Evolutionary conservation across 2,797 vertebrate species (phyloP).

Genomic region (Peromyscus melanophrys): DNA sequence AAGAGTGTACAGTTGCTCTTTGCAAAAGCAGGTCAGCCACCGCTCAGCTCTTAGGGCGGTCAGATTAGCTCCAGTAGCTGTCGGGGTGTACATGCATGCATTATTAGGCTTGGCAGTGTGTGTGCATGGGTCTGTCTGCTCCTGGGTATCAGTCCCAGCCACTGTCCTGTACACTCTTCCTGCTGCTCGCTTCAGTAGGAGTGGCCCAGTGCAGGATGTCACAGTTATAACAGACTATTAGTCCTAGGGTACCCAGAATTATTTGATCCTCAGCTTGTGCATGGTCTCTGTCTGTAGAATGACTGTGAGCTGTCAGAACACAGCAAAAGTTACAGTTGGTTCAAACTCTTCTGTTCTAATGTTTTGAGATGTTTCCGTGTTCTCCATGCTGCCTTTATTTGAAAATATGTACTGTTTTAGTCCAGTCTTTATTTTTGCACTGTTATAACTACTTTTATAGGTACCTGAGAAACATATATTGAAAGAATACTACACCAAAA

Average conservation of each 20-base stretch:
- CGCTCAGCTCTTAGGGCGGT: not conserved
- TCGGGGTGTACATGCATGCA: fast-evolving
- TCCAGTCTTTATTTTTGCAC: not conserved
- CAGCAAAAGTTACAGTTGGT: not conserved
- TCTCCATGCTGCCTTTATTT: constrained; percentile 26
- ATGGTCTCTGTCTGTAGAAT: not conserved
- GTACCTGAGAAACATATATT: not conserved
- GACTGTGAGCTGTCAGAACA: not conserved
- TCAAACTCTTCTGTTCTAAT: not conserved
- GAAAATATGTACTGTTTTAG: not conserved
- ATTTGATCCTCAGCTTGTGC: not conserved
- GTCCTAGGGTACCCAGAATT: not conserved
- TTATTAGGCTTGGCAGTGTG: not conserved
- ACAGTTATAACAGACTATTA: not conserved
- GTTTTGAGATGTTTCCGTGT: not conserved
- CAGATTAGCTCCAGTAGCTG: not conserved
- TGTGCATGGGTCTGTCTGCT: not conserved
- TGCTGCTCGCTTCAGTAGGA: not conserved
- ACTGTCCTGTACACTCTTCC: not conserved
- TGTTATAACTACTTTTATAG: constrained; percentile 32
- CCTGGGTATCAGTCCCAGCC: not conserved
- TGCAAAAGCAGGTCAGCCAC: constrained; percentile 93
- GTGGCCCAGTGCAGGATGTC: not conserved
- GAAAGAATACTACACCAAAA: not conserved
- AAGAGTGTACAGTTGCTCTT: constrained; percentile 96